Conservation (phyloP, 2,888 invertebrate species). For the Rutpela maculata region DNA sequence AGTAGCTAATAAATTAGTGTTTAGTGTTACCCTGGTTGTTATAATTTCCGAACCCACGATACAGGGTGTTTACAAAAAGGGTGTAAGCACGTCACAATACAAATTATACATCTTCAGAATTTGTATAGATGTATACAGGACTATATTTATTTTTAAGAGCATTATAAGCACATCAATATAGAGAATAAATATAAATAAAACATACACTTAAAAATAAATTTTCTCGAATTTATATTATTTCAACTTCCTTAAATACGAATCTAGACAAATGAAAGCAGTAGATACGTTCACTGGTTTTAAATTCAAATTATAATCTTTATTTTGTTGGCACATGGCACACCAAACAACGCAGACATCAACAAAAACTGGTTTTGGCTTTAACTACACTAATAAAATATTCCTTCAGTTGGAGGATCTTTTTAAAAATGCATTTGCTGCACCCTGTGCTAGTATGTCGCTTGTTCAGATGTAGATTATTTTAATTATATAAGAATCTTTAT, state of each 20-base stretch:
- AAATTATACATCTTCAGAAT: no score
- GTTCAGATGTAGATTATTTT: neutral
- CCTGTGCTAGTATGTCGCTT: neutral
- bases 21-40: no score
- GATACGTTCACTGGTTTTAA: constrained; percentile 11
- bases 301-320: constrained; percentile 51
- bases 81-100: no score
- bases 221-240: neutral
- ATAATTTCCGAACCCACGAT: no score
- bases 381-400: constrained; percentile 40
- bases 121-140: no score
- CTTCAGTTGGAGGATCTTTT: constrained; percentile 5
- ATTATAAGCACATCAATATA: neutral
- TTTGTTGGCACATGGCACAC: constrained; percentile 51
- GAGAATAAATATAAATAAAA: neutral
- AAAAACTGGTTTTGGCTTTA: constrained; percentile 58
- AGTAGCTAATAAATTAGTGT: no score
- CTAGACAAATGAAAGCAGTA: constrained; percentile 5
- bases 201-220: neutral
- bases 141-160: neutral
- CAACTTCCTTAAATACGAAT: neutral
- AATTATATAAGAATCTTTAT: neutral
- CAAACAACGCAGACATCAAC: constrained; percentile 53
- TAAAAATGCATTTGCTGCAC: constrained; percentile 6
- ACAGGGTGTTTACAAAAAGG: no score